Evolutionary conservation across 2,797 vertebrate species (phyloP).

Genomic region (Micromesistius poutassou): DNA sequence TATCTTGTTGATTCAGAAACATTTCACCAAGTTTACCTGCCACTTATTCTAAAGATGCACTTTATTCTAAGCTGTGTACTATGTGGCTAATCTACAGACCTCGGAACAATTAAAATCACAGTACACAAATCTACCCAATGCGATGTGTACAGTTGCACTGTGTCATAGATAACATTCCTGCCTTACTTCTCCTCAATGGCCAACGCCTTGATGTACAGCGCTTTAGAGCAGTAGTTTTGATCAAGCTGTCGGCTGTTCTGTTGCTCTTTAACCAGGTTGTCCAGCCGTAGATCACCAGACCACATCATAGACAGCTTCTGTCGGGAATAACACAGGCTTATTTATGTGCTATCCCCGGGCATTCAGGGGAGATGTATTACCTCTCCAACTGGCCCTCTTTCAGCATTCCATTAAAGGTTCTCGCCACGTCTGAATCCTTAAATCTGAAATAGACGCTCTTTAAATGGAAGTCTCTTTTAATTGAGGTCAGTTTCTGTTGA

Average conservation of each 20-base stretch:
- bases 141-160: constrained; percentile 23
- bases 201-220: constrained; percentile 56
- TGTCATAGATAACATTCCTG: constrained; percentile 25
- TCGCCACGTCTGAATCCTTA: constrained; percentile 64
- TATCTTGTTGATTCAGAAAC: constrained; percentile 3
- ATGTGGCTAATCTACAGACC: constrained; percentile 1
- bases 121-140: constrained; percentile 12
- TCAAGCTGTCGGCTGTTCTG: constrained; percentile 62
- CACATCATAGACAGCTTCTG: constrained; percentile 63
- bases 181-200: constrained; percentile 28
- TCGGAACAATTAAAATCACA: neutral
- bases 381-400: constrained; percentile 70
- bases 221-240: constrained; percentile 62
- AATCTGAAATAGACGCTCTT: constrained; percentile 68
- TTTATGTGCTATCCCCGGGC: constrained; percentile 70
- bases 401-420: constrained; percentile 75
- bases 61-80: neutral
- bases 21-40: neutral
- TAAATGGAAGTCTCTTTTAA: constrained; percentile 76
- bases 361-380: constrained; percentile 70
- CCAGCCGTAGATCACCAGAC: constrained; percentile 52
- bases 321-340: constrained; percentile 70
- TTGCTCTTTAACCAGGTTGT: constrained; percentile 65
- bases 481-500: constrained; percentile 72
- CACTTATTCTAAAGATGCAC: neutral